Conservation (phyloP, 1,140 invertebrate genomes). For the Drosophila insularis region DNA sequence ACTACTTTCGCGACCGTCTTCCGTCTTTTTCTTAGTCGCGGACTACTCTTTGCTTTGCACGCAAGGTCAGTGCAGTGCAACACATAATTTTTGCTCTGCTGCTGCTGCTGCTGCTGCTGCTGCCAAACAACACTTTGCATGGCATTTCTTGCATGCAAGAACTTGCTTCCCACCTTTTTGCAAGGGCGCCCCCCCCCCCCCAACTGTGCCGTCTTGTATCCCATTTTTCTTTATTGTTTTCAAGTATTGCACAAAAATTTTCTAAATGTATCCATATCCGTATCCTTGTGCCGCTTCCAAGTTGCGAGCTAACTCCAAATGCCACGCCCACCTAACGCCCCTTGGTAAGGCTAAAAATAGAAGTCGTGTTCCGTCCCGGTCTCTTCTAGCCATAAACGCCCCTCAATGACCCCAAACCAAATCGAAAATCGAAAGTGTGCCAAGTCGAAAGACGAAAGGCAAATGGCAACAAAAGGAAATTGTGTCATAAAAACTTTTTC, state of each 20-base stretch:
- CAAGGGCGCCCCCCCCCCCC: neutral
- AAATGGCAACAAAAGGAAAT: slow-evolving; percentile 72
- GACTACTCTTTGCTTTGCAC: slow-evolving; percentile 26
- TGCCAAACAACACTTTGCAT: slow-evolving; percentile 26
- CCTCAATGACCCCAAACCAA: slow-evolving; percentile 38
- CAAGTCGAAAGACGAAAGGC: slow-evolving; percentile 51
- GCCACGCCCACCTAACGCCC: slow-evolving; percentile 11
- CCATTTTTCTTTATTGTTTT: neutral
- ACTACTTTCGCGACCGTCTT: neutral
- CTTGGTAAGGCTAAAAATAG: slow-evolving; percentile 51
- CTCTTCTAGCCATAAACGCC: neutral
- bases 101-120: slow-evolving; percentile 26
- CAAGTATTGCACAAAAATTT: slow-evolving; percentile 20
- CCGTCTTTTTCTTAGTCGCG: neutral
- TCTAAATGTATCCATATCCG: slow-evolving; percentile 12
- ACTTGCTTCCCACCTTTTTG: slow-evolving; percentile 18
- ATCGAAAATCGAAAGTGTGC: slow-evolving; percentile 80
- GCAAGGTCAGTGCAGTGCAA: slow-evolving; percentile 77
- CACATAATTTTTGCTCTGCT: slow-evolving; percentile 64
- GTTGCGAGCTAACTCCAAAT: neutral
- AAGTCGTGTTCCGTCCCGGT: neutral
- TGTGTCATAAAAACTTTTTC: slow-evolving; percentile 80
- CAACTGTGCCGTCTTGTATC: too few species aligned
- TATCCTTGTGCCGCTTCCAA: slow-evolving; percentile 53
- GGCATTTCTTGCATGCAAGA: slow-evolving; percentile 54